Conservation (phyloP, 2,797 vertebrate species). For the Mus minutoides region DNA sequence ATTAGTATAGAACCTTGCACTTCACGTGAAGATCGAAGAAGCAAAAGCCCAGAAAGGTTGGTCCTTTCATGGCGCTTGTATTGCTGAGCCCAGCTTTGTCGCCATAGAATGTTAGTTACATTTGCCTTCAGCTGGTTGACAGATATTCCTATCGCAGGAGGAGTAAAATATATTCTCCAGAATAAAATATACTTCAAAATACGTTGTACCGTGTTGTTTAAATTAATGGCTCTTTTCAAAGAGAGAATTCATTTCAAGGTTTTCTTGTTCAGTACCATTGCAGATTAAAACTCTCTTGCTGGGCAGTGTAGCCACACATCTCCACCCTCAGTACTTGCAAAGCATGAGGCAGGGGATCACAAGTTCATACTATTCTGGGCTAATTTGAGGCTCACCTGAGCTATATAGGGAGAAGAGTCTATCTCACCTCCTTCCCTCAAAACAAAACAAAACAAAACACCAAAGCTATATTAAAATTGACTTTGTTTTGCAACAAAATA, state of each 20-base stretch:
- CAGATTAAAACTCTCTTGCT: neutral
- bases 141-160: neutral
- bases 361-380: neutral
- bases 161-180: neutral
- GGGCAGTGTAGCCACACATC: too few relatives aligned
- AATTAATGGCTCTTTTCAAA: constrained; percentile 12
- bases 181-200: constrained; percentile 14
- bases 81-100: neutral
- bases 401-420: neutral
- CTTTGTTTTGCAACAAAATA: constrained; percentile 43
- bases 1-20: neutral
- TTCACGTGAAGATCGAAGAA: neutral
- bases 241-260: neutral
- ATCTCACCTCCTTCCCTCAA: neutral
- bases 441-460: too few relatives aligned
- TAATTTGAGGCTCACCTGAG: neutral
- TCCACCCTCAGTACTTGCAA: neutral
- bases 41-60: neutral
- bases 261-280: constrained; percentile 24
- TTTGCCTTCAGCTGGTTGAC: constrained; percentile 5
- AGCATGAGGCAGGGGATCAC: neutral
- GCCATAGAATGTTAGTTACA: neutral
- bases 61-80: neutral
- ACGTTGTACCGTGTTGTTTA: neutral
- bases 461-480: neutral